Conservation (phyloP, 2,797 vertebrate genomes). For the Microctenopoma steveboyesi region DNA sequence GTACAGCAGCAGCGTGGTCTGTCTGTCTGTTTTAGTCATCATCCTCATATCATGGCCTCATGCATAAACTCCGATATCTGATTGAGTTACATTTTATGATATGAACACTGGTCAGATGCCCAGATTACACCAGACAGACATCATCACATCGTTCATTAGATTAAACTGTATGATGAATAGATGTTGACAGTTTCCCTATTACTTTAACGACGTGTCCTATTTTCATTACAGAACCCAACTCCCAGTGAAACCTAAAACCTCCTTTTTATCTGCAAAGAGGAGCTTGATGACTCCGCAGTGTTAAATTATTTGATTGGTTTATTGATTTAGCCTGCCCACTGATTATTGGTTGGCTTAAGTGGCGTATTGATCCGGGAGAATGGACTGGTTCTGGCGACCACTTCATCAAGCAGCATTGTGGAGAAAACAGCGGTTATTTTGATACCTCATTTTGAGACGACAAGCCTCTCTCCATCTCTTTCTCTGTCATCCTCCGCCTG, state of each 20-base stretch:
- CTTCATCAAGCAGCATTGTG: constrained; percentile 37
- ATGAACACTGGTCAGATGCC: background rate
- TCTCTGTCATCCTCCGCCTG: constrained; percentile 8
- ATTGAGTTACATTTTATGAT: background rate
- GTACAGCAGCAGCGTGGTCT: constrained; percentile 32
- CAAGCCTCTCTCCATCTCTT: background rate
- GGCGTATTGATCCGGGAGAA: constrained; percentile 51
- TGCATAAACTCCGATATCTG: background rate
- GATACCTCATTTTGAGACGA: background rate
- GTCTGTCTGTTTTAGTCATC: background rate
- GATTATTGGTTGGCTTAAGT: constrained; percentile 57
- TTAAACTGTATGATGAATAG: constrained; percentile 10
- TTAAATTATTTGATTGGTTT: constrained; percentile 67
- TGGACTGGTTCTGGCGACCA: constrained; percentile 31
- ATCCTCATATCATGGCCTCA: background rate
- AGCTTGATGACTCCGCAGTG: constrained; percentile 60
- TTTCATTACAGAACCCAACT: constrained; percentile 50
- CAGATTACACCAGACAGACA: background rate
- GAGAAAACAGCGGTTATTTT: constrained; percentile 18
- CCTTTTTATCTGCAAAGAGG: constrained; percentile 48
- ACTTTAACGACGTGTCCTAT: constrained; percentile 43
- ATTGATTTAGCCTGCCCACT: constrained; percentile 62
- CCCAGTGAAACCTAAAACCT: constrained; percentile 47
- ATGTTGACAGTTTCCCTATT: constrained; percentile 43
- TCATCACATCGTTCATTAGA: constrained; percentile 27